Evolutionary conservation across 2,113 vertebrate genomes (phyloP).

Genomic region (Sisor rabdophorus): DNA sequence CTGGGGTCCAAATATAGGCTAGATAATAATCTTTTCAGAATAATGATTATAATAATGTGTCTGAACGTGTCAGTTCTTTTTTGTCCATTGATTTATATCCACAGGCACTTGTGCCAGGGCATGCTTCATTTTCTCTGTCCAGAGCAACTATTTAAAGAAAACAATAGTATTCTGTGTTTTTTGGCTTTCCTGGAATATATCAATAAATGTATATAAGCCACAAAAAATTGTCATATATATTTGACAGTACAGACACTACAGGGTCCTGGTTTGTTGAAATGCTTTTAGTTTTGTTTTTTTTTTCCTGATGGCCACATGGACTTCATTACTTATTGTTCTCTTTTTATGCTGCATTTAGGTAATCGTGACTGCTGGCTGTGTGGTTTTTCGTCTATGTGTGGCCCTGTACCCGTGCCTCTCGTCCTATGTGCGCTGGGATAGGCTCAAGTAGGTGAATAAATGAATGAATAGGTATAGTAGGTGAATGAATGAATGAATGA

Average conservation of each 20-base stretch:
- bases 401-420: no score
- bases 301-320: not conserved
- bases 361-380: no score
- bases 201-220: not conserved
- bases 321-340: not conserved
- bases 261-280: no score
- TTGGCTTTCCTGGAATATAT: not conserved
- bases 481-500: no score
- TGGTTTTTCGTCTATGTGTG: no score
- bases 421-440: no score
- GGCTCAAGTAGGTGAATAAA: no score
- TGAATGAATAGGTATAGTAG: no score
- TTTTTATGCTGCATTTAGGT: not conserved
- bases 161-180: no score
- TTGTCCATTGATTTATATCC: slow-evolving; percentile 46
- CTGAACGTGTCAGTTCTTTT: slow-evolving; percentile 51
- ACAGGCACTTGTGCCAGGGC: slow-evolving; percentile 20
- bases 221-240: no score
- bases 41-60: slow-evolving; percentile 46
- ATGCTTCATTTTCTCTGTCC: slow-evolving; percentile 23
- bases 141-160: slow-evolving; percentile 17
- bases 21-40: slow-evolving; percentile 45
- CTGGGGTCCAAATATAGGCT: slow-evolving; percentile 41
- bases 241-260: no score
- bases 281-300: no score